These are phyloP conservation scores for Halictus quadricinctus DNA, from an alignment of 2,888 invertebrate species.

Conservation along the genomic window DNA sequence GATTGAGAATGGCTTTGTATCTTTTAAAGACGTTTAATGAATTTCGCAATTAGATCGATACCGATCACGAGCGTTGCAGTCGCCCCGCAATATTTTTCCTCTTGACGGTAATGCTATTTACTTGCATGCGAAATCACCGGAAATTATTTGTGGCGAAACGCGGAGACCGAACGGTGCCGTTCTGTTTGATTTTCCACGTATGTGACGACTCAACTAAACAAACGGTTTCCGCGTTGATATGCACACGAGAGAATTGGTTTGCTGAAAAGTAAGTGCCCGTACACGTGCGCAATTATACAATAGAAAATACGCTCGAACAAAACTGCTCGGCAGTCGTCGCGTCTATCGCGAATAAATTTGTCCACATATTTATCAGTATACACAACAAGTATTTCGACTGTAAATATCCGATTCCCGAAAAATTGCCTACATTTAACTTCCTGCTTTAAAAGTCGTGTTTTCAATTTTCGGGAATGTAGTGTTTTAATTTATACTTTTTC, in stretches of 20 bases:
- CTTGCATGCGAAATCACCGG: constrained; percentile 26
- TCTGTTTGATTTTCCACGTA: constrained; percentile 47
- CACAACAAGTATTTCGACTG: no score
- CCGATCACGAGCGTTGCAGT: constrained; percentile 26
- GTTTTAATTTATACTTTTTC: no score
- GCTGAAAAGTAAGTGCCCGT: constrained; percentile 28
- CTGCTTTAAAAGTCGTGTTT: no score
- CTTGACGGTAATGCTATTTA: constrained; percentile 42
- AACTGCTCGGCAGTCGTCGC: background rate
- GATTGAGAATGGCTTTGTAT: background rate
- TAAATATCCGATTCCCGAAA: no score
- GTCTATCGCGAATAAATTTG: background rate
- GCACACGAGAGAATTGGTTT: constrained; percentile 41
- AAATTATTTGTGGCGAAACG: constrained; percentile 43
- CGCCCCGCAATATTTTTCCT: constrained; percentile 41
- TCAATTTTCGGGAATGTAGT: no score
- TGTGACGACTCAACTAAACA: constrained; percentile 42
- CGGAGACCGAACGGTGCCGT: constrained; percentile 18
- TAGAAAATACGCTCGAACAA: background rate
- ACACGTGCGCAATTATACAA: background rate
- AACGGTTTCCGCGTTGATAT: constrained; percentile 42
- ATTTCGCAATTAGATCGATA: constrained; percentile 21
- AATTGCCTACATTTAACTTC: no score
- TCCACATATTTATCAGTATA: background rate
- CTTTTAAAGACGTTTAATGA: constrained; percentile 1